Evolutionary conservation across 2,113 vertebrate genomes (phyloP), one percentile per base, ranked within the genome.

Genomic region (Rhizomys pruinosus): DNA sequence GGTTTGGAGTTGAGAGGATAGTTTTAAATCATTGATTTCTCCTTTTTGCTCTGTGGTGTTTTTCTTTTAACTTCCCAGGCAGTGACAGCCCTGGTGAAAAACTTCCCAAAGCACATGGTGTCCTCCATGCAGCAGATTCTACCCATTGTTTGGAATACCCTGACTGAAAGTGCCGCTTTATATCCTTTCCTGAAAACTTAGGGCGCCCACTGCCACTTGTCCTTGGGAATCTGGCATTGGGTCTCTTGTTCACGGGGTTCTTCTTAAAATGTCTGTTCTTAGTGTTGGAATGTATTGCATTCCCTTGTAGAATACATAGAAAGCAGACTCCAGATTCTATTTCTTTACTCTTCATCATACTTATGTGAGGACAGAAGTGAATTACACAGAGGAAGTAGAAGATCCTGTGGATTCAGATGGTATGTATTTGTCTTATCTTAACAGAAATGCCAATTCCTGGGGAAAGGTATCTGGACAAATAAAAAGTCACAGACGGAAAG

Each of bases 351-450:
- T 7, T 92, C 71, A 4, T 0, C 95, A 88, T 97, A 99, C 99
- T 98, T 99, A 99, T 98, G 99, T 99, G 95, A 99, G 99, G 98
- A 99, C 99, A 91, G 99, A 99, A 97, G 99, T 99, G 59, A 99
- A 99, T 97, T 99, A 99, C 98, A 99, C 99, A 42, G 99, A 99
- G 96, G 99, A 99, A 92, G 99, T 99, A 81, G 99, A 99, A 73
- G 99, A 99, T 90, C 99, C 99, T 5, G 98, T 99, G 66, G 99
- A 99, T 97, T 99, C 99, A 9, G 99, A 99, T 73, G 99, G 99
- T 99, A 97, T 93, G 98, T 96, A 84, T 68, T 69, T 52, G 42
- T 34, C 39, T 94, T 86, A 68, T 69, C 55, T 73, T 71, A 61
- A 55, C 20, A n/a, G 47, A 42, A 16, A 12, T 5, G 37, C 19